phyloP scores from a whole-genome alignment of 2,888 invertebrate species.

The Idaea straminata region DNA sequence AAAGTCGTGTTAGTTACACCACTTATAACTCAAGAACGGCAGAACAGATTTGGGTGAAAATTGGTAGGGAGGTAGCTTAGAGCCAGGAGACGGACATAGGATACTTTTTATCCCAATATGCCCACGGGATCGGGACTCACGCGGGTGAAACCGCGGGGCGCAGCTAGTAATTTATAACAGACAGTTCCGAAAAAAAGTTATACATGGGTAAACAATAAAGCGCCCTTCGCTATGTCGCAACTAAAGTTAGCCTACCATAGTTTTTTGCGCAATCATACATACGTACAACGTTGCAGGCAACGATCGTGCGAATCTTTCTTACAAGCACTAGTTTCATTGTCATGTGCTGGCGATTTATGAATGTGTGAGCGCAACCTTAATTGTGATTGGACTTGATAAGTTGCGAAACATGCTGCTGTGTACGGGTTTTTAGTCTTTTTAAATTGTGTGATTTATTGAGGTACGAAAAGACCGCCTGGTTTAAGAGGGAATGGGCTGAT shows the following conservation, averaged over 20 bases:
- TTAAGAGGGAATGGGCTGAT: too few relatives aligned
- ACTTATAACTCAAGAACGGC: too few relatives aligned
- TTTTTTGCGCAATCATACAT: background rate
- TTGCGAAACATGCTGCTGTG: background rate
- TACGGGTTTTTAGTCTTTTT: too few relatives aligned
- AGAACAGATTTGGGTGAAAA: too few relatives aligned
- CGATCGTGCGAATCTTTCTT: background rate
- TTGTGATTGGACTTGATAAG: background rate
- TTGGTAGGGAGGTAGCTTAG: too few relatives aligned
- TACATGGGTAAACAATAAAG: background rate
- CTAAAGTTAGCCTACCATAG: background rate
- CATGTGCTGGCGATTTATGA: conserved; percentile 1
- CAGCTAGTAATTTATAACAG: background rate
- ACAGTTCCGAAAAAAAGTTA: background rate
- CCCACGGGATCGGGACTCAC: too few relatives aligned
- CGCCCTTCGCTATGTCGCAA: background rate
- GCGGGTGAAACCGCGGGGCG: too few relatives aligned
- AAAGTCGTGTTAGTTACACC: too few relatives aligned
- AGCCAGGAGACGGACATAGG: too few relatives aligned
- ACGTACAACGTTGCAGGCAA: background rate
- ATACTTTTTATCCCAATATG: too few relatives aligned
- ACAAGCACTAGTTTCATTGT: conserved; percentile 2
- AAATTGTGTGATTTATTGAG: too few relatives aligned
- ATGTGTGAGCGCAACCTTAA: background rate
- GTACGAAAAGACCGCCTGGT: too few relatives aligned